Percentiles rank a stretch among this genome's conserved stretches.
Evolutionary conservation across 2,113 vertebrate species (phyloP).

Genomic region (Campylomormyrus numenius): DNA sequence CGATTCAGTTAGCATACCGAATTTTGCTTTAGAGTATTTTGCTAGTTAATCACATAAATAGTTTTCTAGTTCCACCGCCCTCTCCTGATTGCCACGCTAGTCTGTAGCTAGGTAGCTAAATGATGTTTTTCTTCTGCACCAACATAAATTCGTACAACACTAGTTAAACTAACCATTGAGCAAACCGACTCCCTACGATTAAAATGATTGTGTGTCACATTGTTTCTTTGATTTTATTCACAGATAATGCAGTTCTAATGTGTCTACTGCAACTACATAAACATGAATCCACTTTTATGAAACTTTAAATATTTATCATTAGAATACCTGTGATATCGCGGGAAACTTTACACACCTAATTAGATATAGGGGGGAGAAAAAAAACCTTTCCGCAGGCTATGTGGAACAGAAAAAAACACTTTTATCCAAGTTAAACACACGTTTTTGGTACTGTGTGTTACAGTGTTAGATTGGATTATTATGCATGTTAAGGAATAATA

Average conservation of each 20-base stretch:
- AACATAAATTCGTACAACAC: neutral
- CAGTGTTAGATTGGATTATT: neutral
- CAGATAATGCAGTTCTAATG: neutral
- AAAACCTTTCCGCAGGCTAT: neutral
- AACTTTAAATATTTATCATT: neutral
- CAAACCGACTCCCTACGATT: neutral
- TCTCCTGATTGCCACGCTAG: neutral
- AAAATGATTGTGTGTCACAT: neutral
- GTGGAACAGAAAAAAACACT: neutral
- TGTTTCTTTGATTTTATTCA: neutral
- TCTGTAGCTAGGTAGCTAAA: conserved; percentile 12
- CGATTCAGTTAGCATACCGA: neutral
- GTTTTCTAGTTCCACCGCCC: neutral
- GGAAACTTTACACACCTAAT: neutral
- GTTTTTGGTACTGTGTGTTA: neutral
- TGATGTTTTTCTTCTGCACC: neutral
- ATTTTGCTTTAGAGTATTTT: neutral
- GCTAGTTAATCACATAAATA: neutral
- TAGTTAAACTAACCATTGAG: neutral
- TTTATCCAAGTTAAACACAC: neutral
- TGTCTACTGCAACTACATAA: neutral
- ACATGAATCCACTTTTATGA: neutral
- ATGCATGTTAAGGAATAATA: neutral
- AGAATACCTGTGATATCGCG: neutral
- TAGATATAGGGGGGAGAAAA: neutral